Percentiles rank a stretch among this genome's conserved stretches.
phyloP scores from a whole-genome alignment of 1,140 invertebrate genomes.

The Panagrolaimus sp. region DNA sequence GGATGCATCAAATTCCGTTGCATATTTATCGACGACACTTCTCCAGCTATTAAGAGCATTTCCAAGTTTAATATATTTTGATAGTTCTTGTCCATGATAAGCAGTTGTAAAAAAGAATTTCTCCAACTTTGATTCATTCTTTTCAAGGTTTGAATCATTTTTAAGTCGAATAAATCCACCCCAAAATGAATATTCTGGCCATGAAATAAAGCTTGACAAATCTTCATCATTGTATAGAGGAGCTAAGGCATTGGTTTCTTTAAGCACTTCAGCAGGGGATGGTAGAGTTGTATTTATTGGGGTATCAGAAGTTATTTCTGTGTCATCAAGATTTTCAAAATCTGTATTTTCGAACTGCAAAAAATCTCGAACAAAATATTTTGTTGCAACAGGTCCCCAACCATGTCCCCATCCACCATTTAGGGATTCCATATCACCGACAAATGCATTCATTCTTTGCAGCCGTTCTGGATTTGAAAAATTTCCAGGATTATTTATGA shows the following conservation, averaged over 20 bases:
- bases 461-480: slow-evolving; percentile 49
- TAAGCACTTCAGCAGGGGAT: no score
- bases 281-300: slow-evolving; percentile 19
- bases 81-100: slow-evolving; percentile 52
- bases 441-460: slow-evolving; percentile 43
- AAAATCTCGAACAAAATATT: slow-evolving; percentile 55
- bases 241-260: no score
- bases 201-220: slow-evolving; percentile 42
- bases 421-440: slow-evolving; percentile 45
- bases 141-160: slow-evolving; percentile 37
- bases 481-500: slow-evolving; percentile 53
- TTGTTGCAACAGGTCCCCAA: slow-evolving; percentile 50
- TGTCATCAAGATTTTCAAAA: slow-evolving; percentile 20
- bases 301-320: slow-evolving; percentile 1
- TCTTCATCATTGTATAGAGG: slow-evolving; percentile 41
- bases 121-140: slow-evolving; percentile 24
- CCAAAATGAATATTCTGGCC: slow-evolving; percentile 54
- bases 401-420: slow-evolving; percentile 51
- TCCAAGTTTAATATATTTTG: slow-evolving; percentile 48
- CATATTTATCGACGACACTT: slow-evolving; percentile 51
- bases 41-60: slow-evolving; percentile 51
- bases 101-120: slow-evolving; percentile 56
- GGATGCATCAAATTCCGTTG: slow-evolving; percentile 46
- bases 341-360: slow-evolving; percentile 39
- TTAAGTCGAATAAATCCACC: slow-evolving; percentile 47